Conservation (phyloP, 2,113 vertebrate species). For the Bucco capensis region DNA sequence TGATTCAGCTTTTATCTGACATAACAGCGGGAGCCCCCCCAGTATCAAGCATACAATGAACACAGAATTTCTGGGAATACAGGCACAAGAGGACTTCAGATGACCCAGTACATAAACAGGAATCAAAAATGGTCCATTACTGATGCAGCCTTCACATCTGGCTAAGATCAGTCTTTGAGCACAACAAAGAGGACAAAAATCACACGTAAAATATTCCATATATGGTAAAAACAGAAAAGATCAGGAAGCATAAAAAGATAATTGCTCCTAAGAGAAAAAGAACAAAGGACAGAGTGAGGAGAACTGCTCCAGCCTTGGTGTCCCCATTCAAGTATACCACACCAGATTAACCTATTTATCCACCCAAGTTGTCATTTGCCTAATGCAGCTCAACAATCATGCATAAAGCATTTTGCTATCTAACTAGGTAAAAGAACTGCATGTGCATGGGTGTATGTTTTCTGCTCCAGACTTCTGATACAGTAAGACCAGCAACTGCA, state of each 20-base stretch:
- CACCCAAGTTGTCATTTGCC: neutral
- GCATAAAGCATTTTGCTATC: neutral
- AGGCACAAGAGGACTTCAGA: neutral
- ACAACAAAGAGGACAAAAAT: neutral
- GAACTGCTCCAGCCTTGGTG: neutral
- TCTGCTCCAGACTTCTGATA: neutral
- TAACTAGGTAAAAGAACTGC: neutral
- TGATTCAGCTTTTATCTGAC: neutral
- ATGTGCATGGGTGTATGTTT: fast-evolving
- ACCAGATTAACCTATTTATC: neutral
- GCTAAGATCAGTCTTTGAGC: neutral
- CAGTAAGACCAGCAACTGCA: neutral
- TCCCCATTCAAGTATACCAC: neutral
- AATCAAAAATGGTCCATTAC: neutral
- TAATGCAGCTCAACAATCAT: neutral
- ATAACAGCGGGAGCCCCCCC: neutral
- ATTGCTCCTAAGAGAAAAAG: neutral
- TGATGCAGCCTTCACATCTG: neutral
- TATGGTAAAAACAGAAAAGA: neutral
- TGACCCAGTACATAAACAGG: neutral
- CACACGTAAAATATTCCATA: neutral
- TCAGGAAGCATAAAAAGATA: neutral
- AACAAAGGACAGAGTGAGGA: neutral
- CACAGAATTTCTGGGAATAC: neutral
- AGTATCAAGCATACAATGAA: neutral